Evolutionary conservation across 2,113 vertebrate species (phyloP).

Genomic region (Halichoeres trimaculatus): DNA sequence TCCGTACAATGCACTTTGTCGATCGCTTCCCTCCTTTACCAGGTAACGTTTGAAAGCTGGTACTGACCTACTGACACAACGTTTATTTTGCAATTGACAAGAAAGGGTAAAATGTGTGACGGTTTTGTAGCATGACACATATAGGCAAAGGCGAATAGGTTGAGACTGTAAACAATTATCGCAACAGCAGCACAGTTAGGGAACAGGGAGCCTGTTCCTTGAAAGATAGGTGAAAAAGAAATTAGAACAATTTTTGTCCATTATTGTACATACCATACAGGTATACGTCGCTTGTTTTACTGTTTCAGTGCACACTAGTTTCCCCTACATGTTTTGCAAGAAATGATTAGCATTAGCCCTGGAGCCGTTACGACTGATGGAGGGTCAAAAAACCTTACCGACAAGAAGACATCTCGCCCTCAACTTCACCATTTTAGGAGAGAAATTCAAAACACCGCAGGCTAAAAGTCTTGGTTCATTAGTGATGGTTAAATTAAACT

Average conservation of each 20-base stretch:
- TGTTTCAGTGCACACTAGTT: not conserved
- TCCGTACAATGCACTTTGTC: not conserved
- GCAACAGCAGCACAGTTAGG: too few species aligned
- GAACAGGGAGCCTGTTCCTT: too few species aligned
- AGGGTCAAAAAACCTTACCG: slow-evolving; percentile 65
- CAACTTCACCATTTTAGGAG: slow-evolving; percentile 79
- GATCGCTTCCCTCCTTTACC: too few species aligned
- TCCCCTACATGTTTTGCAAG: not conserved
- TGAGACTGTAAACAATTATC: too few species aligned
- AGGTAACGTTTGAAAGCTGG: too few species aligned
- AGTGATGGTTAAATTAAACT: not conserved
- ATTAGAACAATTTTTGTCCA: too few species aligned
- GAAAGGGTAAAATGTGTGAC: too few species aligned
- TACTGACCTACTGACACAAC: not conserved
- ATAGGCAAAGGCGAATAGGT: too few species aligned
- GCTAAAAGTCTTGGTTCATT: not conserved
- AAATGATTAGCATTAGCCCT: slow-evolving; percentile 27
- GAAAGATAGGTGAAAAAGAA: too few species aligned
- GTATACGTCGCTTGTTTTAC: not conserved
- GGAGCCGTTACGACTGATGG: not conserved
- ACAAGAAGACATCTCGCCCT: slow-evolving; percentile 81
- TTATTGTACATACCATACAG: too few species aligned
- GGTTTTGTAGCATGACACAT: too few species aligned
- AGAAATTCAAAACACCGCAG: not conserved
- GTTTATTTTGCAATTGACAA: not conserved